These are phyloP conservation scores for Actinia tenebrosa DNA, from an alignment of 64 coral and sea anemone genomes.

Conservation along the genomic window DNA sequence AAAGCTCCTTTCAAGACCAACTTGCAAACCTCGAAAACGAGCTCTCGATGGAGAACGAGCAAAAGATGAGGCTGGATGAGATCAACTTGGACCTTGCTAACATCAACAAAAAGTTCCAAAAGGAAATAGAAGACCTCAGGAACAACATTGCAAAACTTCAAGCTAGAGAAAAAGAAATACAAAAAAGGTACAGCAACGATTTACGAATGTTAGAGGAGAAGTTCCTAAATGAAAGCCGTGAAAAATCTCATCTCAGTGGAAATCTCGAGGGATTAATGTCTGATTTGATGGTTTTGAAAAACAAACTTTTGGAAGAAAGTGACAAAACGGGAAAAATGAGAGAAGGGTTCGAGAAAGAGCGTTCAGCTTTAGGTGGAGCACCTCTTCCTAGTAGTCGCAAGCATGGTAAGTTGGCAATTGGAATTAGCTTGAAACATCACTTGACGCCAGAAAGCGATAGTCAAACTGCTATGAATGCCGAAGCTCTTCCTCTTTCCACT, in stretches of 20 bases:
- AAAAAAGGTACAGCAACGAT: conserved; percentile 20
- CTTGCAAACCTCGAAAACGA: conserved; percentile 28
- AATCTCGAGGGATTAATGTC: conserved; percentile 49
- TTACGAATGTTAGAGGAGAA: conserved; percentile 1
- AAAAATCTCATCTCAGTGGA: conserved; percentile 32
- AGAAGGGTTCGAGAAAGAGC: conserved; percentile 44
- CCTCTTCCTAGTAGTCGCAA: background rate
- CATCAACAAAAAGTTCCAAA: conserved; percentile 30
- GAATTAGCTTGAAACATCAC: background rate
- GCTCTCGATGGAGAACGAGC: conserved; percentile 24
- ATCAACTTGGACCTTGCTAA: conserved; percentile 28
- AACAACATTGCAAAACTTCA: conserved; percentile 23
- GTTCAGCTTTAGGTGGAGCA: background rate
- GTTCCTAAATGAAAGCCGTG: conserved; percentile 26
- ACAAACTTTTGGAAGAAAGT: conserved; percentile 45
- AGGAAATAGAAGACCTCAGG: conserved; percentile 45
- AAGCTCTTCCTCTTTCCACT: too few species aligned
- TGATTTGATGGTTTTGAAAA: conserved; percentile 54
- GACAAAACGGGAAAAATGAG: conserved; percentile 31
- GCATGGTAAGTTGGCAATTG: background rate
- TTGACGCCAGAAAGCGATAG: background rate
- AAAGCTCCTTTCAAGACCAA: conserved; percentile 35
- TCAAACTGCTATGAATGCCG: background rate
- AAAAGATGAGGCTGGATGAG: conserved; percentile 42
- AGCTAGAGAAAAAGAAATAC: conserved; percentile 27